A percentile compares a stretch with the other conserved stretches of the same genome.
Evolutionary conservation across 2,888 invertebrate species (phyloP).

Genomic region (Eupithecia abbreviata): DNA sequence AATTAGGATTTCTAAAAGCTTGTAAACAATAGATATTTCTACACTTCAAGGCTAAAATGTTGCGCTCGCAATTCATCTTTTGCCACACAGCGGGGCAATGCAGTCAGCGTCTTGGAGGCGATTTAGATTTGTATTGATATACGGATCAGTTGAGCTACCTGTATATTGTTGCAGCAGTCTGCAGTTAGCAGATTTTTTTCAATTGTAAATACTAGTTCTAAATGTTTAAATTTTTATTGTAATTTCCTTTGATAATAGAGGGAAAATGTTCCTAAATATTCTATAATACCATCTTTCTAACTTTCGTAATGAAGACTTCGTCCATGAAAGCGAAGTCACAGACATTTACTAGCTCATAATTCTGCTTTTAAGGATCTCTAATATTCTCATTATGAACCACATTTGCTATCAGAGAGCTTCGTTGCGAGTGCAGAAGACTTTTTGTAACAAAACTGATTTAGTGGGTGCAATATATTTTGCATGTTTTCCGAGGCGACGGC

Average conservation of each 20-base stretch:
- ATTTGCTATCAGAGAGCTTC: conserved; percentile 34
- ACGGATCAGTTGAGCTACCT: too few relatives aligned
- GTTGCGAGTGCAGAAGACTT: conserved; percentile 40
- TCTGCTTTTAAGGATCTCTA: conserved; percentile 54
- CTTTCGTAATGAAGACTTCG: background rate
- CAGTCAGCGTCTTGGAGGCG: too few relatives aligned
- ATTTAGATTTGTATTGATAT: too few relatives aligned
- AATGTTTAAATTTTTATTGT: too few relatives aligned
- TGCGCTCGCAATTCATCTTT: background rate
- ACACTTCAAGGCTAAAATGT: background rate
- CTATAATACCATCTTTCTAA: background rate
- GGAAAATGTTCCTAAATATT: background rate
- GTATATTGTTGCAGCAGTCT: too few relatives aligned
- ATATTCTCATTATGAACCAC: conserved; percentile 37
- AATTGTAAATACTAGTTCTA: too few relatives aligned
- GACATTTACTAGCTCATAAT: background rate
- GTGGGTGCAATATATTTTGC: conserved; percentile 62
- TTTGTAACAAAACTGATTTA: conserved; percentile 51
- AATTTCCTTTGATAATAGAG: too few relatives aligned
- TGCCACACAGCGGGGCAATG: too few relatives aligned
- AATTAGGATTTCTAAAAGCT: too few relatives aligned
- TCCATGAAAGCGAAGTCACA: background rate
- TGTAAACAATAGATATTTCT: too few relatives aligned
- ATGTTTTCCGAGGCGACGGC: conserved; percentile 51
- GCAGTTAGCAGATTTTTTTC: too few relatives aligned